phyloP scores from a whole-genome alignment of 2,797 vertebrate genomes.

The Triplophysa yarkandensis region DNA sequence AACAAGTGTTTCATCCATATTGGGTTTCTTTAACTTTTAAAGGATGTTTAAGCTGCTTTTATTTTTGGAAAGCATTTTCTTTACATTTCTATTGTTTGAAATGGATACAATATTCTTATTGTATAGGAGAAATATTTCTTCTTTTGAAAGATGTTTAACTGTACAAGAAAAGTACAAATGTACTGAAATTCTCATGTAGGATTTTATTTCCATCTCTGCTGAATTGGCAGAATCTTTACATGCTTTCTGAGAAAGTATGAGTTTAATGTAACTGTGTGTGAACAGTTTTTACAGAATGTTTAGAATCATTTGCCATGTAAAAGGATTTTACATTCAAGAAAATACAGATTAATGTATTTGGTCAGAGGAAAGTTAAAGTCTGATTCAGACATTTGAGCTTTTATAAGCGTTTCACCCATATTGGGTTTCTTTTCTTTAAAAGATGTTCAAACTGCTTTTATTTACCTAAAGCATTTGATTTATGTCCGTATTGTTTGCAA shows the following conservation, averaged over 20 bases:
- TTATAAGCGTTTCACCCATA: conserved; percentile 52
- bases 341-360: neutral
- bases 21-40: conserved; percentile 44
- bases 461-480: neutral
- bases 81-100: conserved; percentile 5
- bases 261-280: conserved; percentile 48
- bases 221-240: conserved; percentile 11
- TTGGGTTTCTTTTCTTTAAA: conserved; percentile 44
- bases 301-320: neutral
- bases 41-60: neutral
- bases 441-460: neutral
- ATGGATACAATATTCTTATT: conserved; percentile 38
- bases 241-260: conserved; percentile 32
- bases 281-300: conserved; percentile 34
- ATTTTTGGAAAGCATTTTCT: conserved; percentile 1
- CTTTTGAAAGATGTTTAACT: conserved; percentile 17
- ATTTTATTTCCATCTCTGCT: conserved; percentile 53
- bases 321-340: neutral
- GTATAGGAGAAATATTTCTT: conserved; percentile 53
- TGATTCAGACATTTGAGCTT: conserved; percentile 18
- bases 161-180: too few relatives aligned
- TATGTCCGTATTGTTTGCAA: conserved; percentile 8
- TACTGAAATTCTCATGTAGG: conserved; percentile 62
- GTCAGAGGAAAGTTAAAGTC: neutral
- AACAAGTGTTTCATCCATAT: conserved; percentile 51